These are phyloP conservation scores for Lepidocyrtinus sp. DNA, from an alignment of 2,888 invertebrate species.

Conservation along the genomic window DNA sequence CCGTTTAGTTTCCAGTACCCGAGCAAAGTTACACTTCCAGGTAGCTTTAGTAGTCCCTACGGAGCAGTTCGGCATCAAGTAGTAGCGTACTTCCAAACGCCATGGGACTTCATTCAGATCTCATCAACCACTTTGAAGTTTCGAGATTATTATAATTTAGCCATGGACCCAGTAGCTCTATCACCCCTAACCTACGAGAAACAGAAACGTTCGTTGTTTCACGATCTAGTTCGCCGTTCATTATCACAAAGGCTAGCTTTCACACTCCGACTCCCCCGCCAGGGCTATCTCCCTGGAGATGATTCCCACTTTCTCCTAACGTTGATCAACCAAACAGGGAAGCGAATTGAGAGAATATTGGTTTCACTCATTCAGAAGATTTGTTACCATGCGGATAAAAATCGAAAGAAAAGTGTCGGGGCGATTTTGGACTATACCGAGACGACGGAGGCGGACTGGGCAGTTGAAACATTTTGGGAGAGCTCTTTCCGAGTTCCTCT, in stretches of 20 bases:
- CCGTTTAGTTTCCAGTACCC: conserved; percentile 58
- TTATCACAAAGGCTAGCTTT: conserved; percentile 37
- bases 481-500: conserved; percentile 45
- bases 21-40: conserved; percentile 40
- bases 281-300: conserved; percentile 57
- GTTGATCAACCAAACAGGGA: conserved; percentile 55
- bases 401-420: conserved; percentile 45
- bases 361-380: conserved; percentile 57
- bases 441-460: conserved; percentile 56
- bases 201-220: conserved; percentile 47
- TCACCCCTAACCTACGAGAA: conserved; percentile 48
- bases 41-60: conserved; percentile 45
- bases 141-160: conserved; percentile 56
- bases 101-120: conserved; percentile 41
- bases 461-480: conserved; percentile 58
- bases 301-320: conserved; percentile 48
- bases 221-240: conserved; percentile 43
- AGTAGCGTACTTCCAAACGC: conserved; percentile 48
- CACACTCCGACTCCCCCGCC: conserved; percentile 39
- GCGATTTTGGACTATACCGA: conserved; percentile 49
- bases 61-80: conserved; percentile 56
- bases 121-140: conserved; percentile 41
- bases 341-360: conserved; percentile 39
- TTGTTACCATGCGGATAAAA: conserved; percentile 53
- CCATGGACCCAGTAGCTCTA: conserved; percentile 45